phyloP scores from a whole-genome alignment of 2,888 invertebrate genomes.

The Cinara cedri region DNA sequence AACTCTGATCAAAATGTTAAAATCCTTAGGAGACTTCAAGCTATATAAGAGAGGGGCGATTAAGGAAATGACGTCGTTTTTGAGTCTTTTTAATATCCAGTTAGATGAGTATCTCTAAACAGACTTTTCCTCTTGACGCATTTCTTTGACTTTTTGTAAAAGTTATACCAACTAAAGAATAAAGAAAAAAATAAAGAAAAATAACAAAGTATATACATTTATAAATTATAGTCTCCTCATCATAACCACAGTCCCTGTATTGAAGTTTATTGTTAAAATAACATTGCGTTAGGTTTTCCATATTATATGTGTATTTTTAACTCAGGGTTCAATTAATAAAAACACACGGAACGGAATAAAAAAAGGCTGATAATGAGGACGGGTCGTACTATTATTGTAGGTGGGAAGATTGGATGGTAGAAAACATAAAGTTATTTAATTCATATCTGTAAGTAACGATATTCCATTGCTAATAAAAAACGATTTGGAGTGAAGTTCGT shows the following conservation, averaged over 20 bases:
- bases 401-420: too few relatives aligned
- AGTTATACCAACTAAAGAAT: neutral
- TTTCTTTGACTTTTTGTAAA: conserved; percentile 25
- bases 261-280: neutral
- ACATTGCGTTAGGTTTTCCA: too few relatives aligned
- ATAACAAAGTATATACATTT: neutral
- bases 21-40: neutral
- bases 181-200: neutral
- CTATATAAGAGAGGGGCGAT: neutral
- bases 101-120: conserved; percentile 2
- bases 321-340: too few relatives aligned
- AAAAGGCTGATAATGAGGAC: too few relatives aligned
- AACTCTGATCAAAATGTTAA: conserved; percentile 19
- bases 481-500: too few relatives aligned
- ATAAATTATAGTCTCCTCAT: too few relatives aligned
- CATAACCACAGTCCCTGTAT: neutral
- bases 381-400: too few relatives aligned
- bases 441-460: too few relatives aligned
- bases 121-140: conserved; percentile 1
- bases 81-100: conserved; percentile 34
- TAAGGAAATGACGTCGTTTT: conserved; percentile 33
- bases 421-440: too few relatives aligned
- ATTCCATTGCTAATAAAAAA: too few relatives aligned
- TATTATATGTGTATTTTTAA: too few relatives aligned
- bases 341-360: too few relatives aligned